Conservation (phyloP, 2,113 vertebrate species). For the Periophthalmus modestus region DNA sequence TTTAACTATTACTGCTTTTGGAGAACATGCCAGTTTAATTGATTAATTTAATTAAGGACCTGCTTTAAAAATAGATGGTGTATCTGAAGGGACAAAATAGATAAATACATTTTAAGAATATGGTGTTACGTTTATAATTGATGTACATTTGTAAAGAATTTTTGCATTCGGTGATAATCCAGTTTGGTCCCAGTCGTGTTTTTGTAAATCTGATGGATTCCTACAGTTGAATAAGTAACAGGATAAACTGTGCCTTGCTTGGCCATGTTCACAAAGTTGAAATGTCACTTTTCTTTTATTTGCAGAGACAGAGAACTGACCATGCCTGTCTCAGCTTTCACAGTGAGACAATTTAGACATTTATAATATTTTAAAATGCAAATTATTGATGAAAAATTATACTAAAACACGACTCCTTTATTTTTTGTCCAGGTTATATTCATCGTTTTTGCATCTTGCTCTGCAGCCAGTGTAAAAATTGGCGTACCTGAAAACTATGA, state of each 20-base stretch:
- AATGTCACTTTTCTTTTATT: constrained; percentile 28
- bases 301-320: constrained; percentile 30
- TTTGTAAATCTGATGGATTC: constrained; percentile 22
- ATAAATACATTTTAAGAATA: too few species aligned
- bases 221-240: constrained; percentile 52
- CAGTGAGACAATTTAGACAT: constrained; percentile 45
- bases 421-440: constrained; percentile 54
- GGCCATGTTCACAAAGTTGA: constrained; percentile 18
- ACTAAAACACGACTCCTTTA: not conserved
- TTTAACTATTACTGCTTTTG: not conserved
- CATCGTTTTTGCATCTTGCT: constrained; percentile 48
- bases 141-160: too few species aligned
- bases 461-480: constrained; percentile 72
- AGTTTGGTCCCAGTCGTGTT: not conserved
- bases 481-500: constrained; percentile 81
- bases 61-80: too few species aligned
- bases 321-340: constrained; percentile 33
- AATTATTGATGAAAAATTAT: not conserved
- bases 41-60: not conserved
- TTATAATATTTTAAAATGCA: not conserved
- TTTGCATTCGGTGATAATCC: too few species aligned
- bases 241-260: constrained; percentile 23
- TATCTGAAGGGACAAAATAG: too few species aligned
- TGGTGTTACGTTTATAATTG: too few species aligned
- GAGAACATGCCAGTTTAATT: not conserved